A percentile compares a stretch with the other conserved stretches of the same genome.
Evolutionary conservation across 2,797 vertebrate genomes (phyloP).

Genomic region (Darevskia mixta): DNA sequence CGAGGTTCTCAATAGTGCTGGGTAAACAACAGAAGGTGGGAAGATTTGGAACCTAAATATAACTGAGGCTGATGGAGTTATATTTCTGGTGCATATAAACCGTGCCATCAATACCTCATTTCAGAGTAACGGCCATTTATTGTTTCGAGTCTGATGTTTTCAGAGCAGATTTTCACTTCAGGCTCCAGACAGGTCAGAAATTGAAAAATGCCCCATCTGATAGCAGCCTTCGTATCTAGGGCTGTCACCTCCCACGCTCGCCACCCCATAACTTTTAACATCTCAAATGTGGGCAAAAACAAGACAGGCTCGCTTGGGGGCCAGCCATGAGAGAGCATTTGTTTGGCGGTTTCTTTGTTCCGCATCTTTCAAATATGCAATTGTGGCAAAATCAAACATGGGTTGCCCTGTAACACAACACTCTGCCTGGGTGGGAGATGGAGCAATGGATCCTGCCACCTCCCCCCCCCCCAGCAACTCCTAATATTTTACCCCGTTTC

Average conservation of each 20-base stretch:
- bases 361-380: not conserved
- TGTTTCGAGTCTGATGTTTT: slow-evolving; percentile 56
- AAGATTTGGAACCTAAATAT: slow-evolving; percentile 72
- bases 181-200: slow-evolving; percentile 34
- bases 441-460: not conserved
- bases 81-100: slow-evolving; percentile 71
- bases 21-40: slow-evolving; percentile 69
- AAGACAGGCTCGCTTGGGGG: not conserved
- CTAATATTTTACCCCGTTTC: not conserved
- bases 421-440: not conserved
- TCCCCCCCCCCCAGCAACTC: too few relatives aligned
- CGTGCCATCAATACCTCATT: slow-evolving; percentile 66
- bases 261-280: not conserved
- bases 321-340: not conserved
- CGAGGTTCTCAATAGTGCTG: slow-evolving; percentile 55
- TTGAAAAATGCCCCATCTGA: slow-evolving; percentile 26
- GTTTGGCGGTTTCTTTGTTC: not conserved
- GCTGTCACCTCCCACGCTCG: not conserved
- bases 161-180: slow-evolving; percentile 45
- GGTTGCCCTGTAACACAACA: not conserved
- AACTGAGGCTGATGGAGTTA: slow-evolving; percentile 63
- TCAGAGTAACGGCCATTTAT: slow-evolving; percentile 49
- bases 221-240: not conserved
- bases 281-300: not conserved
- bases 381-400: not conserved